A percentile compares a stretch with the other conserved stretches of the same genome.
Conservation (phyloP, 2,797 vertebrate species). For the Sorex maritimensis region DNA sequence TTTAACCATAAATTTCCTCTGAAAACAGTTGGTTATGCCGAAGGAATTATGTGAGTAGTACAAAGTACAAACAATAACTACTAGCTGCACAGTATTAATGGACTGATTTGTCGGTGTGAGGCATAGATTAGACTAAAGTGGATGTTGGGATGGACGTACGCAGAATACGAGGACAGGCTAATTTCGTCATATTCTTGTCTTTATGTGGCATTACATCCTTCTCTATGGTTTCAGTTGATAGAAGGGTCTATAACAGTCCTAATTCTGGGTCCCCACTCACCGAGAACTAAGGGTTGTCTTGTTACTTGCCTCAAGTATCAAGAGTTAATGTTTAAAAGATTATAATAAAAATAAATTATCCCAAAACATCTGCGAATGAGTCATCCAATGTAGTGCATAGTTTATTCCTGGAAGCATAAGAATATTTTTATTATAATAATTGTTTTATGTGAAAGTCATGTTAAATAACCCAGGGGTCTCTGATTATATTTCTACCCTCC, state of each 20-base stretch:
- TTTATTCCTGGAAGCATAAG: slow-evolving; percentile 4
- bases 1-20: background rate
- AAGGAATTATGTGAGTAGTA: background rate
- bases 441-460: slow-evolving; percentile 36
- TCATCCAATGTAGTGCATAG: background rate
- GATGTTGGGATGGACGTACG: background rate
- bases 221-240: background rate
- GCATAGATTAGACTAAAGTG: background rate
- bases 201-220: background rate
- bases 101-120: background rate
- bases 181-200: background rate
- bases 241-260: background rate
- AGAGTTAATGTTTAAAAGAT: slow-evolving; percentile 1
- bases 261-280: background rate
- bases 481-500: background rate
- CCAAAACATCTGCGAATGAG: slow-evolving; percentile 43
- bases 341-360: slow-evolving; percentile 24
- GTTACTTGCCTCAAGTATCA: background rate
- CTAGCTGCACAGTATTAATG: background rate
- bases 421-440: slow-evolving; percentile 34
- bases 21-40: background rate
- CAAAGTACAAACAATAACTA: background rate
- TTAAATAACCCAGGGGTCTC: background rate
- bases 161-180: background rate
- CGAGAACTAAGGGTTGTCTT: slow-evolving; percentile 9